Evolutionary conservation across 2,113 vertebrate genomes (phyloP), one percentile per base, ranked within the genome.

Genomic region (Scomber colias): DNA sequence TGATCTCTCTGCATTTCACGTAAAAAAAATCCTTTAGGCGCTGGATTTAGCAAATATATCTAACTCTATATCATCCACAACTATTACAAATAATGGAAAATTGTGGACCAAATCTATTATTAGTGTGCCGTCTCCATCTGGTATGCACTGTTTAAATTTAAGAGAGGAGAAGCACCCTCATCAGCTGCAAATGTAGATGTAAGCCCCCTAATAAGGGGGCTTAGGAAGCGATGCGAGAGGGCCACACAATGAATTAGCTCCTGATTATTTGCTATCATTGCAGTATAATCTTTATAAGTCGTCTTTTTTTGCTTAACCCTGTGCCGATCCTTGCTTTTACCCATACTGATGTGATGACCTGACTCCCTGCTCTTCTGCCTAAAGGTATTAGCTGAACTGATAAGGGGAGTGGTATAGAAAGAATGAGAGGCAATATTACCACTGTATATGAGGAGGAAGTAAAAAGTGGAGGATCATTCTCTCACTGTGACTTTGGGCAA

Each of bases 141-240:
- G 56, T 64, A 65, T 71, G 66, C 61, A 15, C 77, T 89, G 85
- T 89, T 88, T 77, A 72, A 89, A 85, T 86, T 71, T 68, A 73
- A 85, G 77, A 84, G 67, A 80, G 55, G 74, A 84, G 72, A 77
- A 64, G 61, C 55, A 55, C 82, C 57, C 85, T 92, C 88, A 88
- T 94, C 90, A 90, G 81, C 62, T 79, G 75, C 82, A 89, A 89
- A 91, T 93, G 90, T 83, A 94, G 90, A 87, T 88, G 87, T 95
- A 94, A 94, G 90, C 90, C 81, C 82, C 71, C 80, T 93, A 93
- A 93, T 93, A 93, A 87, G 82, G 49, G 85, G 91, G 92, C 91
- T 95, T 94, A 93, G 82, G 64, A 61, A 85, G 72, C 64, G 68
- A 91, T 85, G 91, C 83, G 75, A 91, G 77, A 77, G 77, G 89